Evolutionary conservation across 2,888 invertebrate genomes (phyloP).

Genomic region (Cylindroiulus punctatus): DNA sequence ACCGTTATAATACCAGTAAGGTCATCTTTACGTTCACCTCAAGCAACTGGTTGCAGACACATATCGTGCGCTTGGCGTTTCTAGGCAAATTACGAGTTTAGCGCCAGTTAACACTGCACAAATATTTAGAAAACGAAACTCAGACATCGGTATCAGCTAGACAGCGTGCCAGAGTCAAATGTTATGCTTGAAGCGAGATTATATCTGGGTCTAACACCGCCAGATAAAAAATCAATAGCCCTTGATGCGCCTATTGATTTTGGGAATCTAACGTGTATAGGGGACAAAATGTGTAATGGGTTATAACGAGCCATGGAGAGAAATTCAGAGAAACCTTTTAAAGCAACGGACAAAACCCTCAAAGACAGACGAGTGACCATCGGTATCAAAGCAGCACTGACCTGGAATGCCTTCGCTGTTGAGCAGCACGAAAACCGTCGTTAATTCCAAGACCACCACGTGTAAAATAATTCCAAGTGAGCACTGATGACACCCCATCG

Average conservation of each 20-base stretch:
- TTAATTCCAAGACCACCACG: conserved; percentile 32
- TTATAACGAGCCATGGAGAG: neutral
- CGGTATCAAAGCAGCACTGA: neutral
- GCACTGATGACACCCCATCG: conserved; percentile 15
- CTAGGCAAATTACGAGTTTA: neutral
- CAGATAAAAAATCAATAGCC: neutral
- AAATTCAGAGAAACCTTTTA: neutral
- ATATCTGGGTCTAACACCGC: neutral
- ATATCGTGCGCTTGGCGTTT: neutral
- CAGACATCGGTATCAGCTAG: neutral
- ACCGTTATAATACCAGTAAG: no score
- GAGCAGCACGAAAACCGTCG: neutral
- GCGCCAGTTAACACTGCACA: neutral
- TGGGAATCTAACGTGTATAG: neutral
- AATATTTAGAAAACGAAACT: neutral
- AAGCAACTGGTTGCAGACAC: neutral
- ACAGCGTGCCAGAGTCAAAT: neutral
- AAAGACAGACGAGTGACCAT: no score
- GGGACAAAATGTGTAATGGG: conserved; percentile 7
- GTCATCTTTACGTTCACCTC: no score
- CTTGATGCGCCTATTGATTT: neutral
- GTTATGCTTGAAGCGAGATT: conserved; percentile 16
- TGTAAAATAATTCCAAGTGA: conserved; percentile 1
- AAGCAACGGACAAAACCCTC: no score
- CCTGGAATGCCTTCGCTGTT: conserved; percentile 15